Conservation (phyloP, 1,140 invertebrate species). For the Bemisia tabaci region DNA sequence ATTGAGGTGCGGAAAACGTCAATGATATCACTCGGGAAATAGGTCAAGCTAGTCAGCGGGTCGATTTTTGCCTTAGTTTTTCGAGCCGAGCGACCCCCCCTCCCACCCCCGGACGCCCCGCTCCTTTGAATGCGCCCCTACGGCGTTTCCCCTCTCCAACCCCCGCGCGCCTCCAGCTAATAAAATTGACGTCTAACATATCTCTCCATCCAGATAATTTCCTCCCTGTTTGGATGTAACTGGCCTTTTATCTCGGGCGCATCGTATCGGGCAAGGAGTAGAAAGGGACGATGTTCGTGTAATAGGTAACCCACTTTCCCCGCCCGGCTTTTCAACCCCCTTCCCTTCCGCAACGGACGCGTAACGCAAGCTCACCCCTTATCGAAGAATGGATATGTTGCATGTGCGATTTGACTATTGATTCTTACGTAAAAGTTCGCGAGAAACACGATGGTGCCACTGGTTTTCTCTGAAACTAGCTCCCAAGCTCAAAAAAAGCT, state of each 20-base stretch:
- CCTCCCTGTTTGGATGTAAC: background rate
- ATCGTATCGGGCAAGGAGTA: too few relatives aligned
- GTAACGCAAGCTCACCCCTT: too few relatives aligned
- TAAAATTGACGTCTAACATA: background rate
- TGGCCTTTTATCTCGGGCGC: background rate
- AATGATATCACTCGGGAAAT: background rate
- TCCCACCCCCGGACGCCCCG: background rate
- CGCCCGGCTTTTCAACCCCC: too few relatives aligned
- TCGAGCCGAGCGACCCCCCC: background rate
- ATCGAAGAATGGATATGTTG: too few relatives aligned
- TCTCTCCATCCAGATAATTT: background rate
- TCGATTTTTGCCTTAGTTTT: background rate
- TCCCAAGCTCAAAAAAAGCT: too few relatives aligned
- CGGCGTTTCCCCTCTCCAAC: background rate
- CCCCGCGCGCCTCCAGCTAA: background rate
- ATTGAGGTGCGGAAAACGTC: background rate
- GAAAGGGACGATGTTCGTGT: too few relatives aligned
- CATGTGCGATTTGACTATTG: too few relatives aligned
- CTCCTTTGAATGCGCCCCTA: background rate
- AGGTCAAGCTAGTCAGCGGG: background rate
- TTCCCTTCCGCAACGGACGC: too few relatives aligned
- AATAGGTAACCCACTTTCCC: too few relatives aligned
- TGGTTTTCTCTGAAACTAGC: too few relatives aligned
- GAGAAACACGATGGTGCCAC: too few relatives aligned
- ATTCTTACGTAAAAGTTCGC: too few relatives aligned